These are phyloP conservation scores for Alloplasta piceator DNA, from an alignment of 2,888 invertebrate species.

Conservation along the genomic window DNA sequence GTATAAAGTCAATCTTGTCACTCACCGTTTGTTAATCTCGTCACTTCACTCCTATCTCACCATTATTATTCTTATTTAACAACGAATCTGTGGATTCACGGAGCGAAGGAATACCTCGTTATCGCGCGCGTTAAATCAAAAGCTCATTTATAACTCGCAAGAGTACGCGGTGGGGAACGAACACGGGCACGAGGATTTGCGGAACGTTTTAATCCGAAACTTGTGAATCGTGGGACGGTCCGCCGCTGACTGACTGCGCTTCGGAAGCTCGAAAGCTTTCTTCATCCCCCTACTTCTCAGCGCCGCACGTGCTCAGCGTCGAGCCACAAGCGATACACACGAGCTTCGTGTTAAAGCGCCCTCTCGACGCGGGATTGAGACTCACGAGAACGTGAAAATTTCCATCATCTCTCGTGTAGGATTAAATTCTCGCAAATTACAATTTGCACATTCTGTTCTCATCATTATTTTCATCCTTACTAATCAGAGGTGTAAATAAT, in stretches of 20 bases:
- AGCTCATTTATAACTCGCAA: background rate
- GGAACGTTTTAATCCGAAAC: constrained; percentile 63
- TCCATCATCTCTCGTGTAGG: constrained; percentile 23
- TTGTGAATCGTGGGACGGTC: constrained; percentile 74
- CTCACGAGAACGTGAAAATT: constrained; percentile 44
- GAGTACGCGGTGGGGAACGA: constrained; percentile 19
- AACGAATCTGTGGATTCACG: background rate
- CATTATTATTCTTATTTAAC: constrained; percentile 10
- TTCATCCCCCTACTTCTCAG: constrained; percentile 68
- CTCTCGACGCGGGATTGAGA: constrained; percentile 43
- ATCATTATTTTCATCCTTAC: too few species aligned
- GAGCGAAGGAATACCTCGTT: background rate
- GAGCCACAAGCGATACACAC: constrained; percentile 30
- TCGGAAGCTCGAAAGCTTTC: constrained; percentile 72
- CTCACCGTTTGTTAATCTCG: constrained; percentile 57
- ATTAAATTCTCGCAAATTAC: too few species aligned
- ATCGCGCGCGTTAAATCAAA: background rate
- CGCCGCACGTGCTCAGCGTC: constrained; percentile 74
- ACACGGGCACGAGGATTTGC: background rate
- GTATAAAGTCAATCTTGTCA: constrained; percentile 1
- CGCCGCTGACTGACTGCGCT: constrained; percentile 77
- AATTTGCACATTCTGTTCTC: too few species aligned
- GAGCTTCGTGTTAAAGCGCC: constrained; percentile 39
- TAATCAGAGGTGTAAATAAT: too few species aligned
- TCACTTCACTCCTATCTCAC: constrained; percentile 59